phyloP scores from a whole-genome alignment of 2,113 vertebrate genomes.

The Epinephelus cyanopodus region DNA sequence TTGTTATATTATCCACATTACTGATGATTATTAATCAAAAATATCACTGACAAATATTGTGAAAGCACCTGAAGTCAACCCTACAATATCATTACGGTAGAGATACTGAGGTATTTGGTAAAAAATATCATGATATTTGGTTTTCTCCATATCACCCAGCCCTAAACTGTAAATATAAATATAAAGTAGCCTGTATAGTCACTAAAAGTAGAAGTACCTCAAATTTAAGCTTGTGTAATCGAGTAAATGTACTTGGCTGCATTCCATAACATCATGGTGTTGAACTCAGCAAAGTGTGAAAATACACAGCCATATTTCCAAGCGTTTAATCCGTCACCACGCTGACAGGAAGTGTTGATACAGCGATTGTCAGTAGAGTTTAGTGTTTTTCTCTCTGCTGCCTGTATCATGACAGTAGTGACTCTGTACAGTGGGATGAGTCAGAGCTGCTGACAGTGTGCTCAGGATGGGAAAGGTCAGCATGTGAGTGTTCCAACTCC shows the following conservation, averaged over 20 bases:
- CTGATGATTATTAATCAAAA: no score
- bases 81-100: no score
- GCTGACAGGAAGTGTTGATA: neutral
- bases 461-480: conserved; percentile 52
- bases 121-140: no score
- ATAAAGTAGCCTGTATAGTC: neutral
- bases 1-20: no score
- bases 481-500: conserved; percentile 26
- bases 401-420: conserved; percentile 26
- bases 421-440: conserved; percentile 42
- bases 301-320: neutral
- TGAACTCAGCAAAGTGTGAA: neutral
- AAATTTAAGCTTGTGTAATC: neutral
- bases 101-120: no score
- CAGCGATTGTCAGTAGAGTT: neutral
- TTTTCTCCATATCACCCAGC: no score
- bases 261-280: neutral
- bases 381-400: no score
- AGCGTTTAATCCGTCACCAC: neutral
- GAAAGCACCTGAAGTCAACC: no score
- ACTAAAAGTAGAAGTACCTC: neutral
- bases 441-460: conserved; percentile 54
- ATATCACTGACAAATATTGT: no score
- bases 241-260: neutral
- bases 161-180: neutral